Evolutionary conservation across 2,888 invertebrate genomes (phyloP), one percentile per base, ranked within the genome.

Genomic region (Athripsodes cinereus): DNA sequence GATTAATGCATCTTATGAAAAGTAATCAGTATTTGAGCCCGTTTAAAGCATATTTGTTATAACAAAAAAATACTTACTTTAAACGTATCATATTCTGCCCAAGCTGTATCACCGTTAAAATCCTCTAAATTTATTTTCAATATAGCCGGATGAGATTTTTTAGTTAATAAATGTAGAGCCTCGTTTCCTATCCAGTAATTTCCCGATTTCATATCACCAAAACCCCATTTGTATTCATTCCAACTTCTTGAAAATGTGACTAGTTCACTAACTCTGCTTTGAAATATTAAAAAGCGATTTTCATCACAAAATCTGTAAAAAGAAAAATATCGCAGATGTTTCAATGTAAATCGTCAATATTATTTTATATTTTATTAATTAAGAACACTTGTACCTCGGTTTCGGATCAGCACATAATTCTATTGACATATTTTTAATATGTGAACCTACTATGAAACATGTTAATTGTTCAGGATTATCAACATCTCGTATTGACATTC

Each of bases 131-230:
- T 79, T 11, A 82, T 71, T 40, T 80, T 70, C 55, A 82, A 66
- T 16, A 69, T 69, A 54, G 78, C 68, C 6, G 52, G 18, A 62
- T 75, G 71, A 31, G 74, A 70, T 10, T 72, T 69, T 50, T 64
- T 64, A 0, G 77, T 72, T 59, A 82, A 64, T 53, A 71, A 69
- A 64, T 81, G 74, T 49, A 81, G 73, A 58, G 74, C 77, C 55
- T 82, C 80, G 66, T 82, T 82, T 3, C 83, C 83, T 62, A 81
- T 74, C 83, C 83, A 84, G 66, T 83, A 84, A 64, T 83, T 81
- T 22, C 70, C 69, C 2, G 64, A 48, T 10, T 70, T 63, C 16
- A 81, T 65, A 63, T 75, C 69, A 1, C 84, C 84, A 65, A 84
- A 84, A 2, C 84, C 84, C 22, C 71, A 65, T 56, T 78, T 80